Evolutionary conservation across 2,888 invertebrate species (phyloP), one percentile per base, ranked within the genome.

Genomic region (Gerris lacustris): DNA sequence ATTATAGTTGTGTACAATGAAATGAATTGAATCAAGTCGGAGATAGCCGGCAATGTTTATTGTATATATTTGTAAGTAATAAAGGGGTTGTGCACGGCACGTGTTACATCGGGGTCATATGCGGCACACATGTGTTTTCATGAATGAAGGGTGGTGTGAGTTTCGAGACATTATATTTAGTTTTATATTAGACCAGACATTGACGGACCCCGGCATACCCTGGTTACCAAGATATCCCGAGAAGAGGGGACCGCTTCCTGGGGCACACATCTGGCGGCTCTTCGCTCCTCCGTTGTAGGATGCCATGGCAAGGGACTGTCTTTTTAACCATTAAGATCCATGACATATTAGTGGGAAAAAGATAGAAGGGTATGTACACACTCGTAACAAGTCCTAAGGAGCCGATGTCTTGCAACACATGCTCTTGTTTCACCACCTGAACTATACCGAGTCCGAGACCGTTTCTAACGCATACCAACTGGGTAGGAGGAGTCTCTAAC

Each of bases 331-430:
- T 55, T 55, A 55, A 11, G 15, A 55, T 11, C 55, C 55, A 55
- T 55, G 55, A 55, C 55, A 55, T 55, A 55, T 55, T 55, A 55
- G 55, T 55, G 55, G 55, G 55, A 55, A 15, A 55, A 55, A 55
- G 55, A 55, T 55, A 55, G 15, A 11, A 55, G 15, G 15, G 55
- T 11, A 55, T 9, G 31, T 2, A 31, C 31, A 31, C 31, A 31
- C 31, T 31, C 31, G 31, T 31, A 31, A 31, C 31, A 31, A 31
- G 31, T 31, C 31, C 4, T 31, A 2, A 31, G 31, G 31, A 31
- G 31, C 31, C 31, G 31, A 31, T 2, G 31, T 31, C 31, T 31
- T 55, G 15, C 2, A 55, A 55, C 55, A 55, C 55, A 55, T 55
- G 55, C 55, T 55, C 55, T 55, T 1, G 55, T 5, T 55, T 55